Evolutionary conservation across 1,140 invertebrate species (phyloP), one percentile per base, ranked within the genome.

Genomic region (Aradophagus sp.): DNA sequence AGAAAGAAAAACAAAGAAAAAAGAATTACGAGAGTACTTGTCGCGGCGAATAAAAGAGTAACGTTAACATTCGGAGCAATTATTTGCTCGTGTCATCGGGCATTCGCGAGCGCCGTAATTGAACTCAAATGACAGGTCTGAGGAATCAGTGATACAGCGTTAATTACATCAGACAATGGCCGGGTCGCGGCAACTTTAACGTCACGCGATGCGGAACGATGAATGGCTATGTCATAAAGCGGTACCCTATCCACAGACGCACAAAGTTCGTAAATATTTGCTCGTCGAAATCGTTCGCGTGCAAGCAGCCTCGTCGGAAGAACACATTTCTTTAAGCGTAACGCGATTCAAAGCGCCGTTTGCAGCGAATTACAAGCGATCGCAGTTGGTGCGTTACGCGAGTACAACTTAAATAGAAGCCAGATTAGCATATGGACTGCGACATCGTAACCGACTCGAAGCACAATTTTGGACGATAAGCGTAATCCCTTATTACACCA

Each of bases 101-200:
- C 17, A 19, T 23, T n/a, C 26, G 8, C 7, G 1, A n/a, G 8
- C 19, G 5, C 2, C 20, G 26, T 66, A 66, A 66, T 50, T 50
- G 52, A 66, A 44, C 31, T 27, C 35, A 35, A 48, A 56, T 50
- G 44, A 50, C 16, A 29, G 20, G 45, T 27, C 39, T n/a, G 39
- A 63, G 26, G 50, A 56, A 66, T 67, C 62, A 67, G 62, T 67
- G 62, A 58, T 67, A 58, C 45, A 47, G 34, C 36, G 14, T 67
- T 67, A 67, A 58, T 58, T 58, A 29, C 38, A 31, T 52, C 62
- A 44, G 62, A 58, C 59, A 53, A 63, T 31, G 12, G 38, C 10
- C 45, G n/a, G 14, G 8, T 45, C 16, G 29, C 27, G 1, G 23
- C 20, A 45, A 35, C 39, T 32, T 48, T n/a, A n/a, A 12, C 17